Base-by-base conservation (phyloP, 2,797 vertebrate species). In the Galaxias olidus region DNA sequence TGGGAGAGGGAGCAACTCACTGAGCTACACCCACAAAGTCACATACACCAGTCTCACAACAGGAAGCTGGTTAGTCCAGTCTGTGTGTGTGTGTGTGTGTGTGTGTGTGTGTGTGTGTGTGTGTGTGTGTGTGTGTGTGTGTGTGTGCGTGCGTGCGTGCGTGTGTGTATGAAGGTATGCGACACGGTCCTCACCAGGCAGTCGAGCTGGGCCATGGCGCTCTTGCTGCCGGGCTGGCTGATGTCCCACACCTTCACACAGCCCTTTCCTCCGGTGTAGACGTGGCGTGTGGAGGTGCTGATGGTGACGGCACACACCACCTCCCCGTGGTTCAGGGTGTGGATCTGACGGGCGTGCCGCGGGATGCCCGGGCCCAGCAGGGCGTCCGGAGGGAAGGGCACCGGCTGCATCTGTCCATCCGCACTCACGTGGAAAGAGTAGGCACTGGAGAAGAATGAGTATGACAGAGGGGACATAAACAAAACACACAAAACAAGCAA, bases 391-490 rank as follows among this genome's bases (percentile, higher is more conserved):
- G 94, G 94, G 55, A 95, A 95, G 44, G 94, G 94, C 52, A 95
- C 94, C 0, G 94, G 94, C 82, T 95, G 94, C 94, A 95, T 95
- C 89, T 95, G 94, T 8, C 94, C 93, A 4, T 95, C 94, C 0
- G 94, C 94, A 0, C 93, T 96, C 62, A 96, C 94, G 0, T 96
- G 94, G 87, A 96, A 96, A 40, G 94, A 96, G 79, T 95, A 95
- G 0, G 94, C 94, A 13, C 94, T 95, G 82, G 43, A 40, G 67
- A 30, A 30, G 47, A 15, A n/a, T 10, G 45, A 43, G 52, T n/a
- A n/a, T n/a, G n/a, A n/a, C n/a, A 54, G 11, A 17, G 41, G 46
- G 10, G 18, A 45, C 30, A 59, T 20, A 58, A 45, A 59, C 48
- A 47, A 30, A 2, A 30, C 30, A 30, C 30, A 30, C 30, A 30